Conservation (phyloP, 2,888 invertebrate genomes). For the Tetropium fuscum region DNA sequence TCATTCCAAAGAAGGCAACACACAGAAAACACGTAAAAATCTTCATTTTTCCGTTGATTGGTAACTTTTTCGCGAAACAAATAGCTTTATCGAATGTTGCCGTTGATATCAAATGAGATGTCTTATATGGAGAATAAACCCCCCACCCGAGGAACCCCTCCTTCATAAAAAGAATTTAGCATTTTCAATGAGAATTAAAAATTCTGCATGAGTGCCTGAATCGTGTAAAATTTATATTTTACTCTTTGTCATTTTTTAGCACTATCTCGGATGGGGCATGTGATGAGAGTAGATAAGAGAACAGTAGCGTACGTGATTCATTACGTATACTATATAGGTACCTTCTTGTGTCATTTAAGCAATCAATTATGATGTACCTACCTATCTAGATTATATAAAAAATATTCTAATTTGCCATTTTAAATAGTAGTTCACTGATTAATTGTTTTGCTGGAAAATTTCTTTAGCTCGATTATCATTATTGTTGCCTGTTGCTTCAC, state of each 20-base stretch:
- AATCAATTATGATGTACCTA: too few species aligned
- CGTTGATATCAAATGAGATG: neutral
- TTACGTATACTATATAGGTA: too few species aligned
- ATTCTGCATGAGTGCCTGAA: conserved; percentile 57
- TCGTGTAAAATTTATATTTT: conserved; percentile 62
- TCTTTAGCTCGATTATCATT: too few species aligned
- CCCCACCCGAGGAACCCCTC: conserved; percentile 37
- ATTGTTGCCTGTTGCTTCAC: too few species aligned
- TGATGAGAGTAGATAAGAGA: conserved; percentile 58
- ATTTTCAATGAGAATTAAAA: conserved; percentile 51
- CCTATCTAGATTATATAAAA: too few species aligned
- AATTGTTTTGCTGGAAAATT: too few species aligned
- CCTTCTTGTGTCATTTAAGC: too few species aligned
- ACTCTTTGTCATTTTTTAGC: conserved; percentile 56
- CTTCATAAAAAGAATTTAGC: conserved; percentile 29
- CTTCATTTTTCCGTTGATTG: conserved; percentile 21
- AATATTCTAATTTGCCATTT: too few species aligned
- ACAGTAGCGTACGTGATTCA: conserved; percentile 32
- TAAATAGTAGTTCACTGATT: too few species aligned
- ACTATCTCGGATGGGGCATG: conserved; percentile 55
- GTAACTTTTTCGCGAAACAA: neutral
- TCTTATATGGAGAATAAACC: conserved; percentile 53
- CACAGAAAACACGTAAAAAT: conserved; percentile 31
- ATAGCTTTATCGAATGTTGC: conserved; percentile 6
- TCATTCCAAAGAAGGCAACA: conserved; percentile 24